These are phyloP conservation scores for Dasypolia templi DNA, from an alignment of 2,888 invertebrate genomes.

Conservation along the genomic window DNA sequence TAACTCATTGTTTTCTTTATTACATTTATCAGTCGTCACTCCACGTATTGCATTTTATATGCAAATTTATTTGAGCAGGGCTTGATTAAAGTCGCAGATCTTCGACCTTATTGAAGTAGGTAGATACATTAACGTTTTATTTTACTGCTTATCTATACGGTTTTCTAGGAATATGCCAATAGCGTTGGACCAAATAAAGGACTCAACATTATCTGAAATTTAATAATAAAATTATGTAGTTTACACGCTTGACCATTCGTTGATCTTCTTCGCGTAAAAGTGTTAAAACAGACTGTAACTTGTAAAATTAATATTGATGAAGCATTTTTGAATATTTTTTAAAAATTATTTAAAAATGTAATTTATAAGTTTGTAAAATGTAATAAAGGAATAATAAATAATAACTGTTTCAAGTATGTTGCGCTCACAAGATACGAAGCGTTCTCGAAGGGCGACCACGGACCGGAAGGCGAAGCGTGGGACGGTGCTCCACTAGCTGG, in stretches of 20 bases:
- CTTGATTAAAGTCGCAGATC: conserved; percentile 28
- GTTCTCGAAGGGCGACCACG: conserved; percentile 54
- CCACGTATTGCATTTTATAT: conserved; percentile 82
- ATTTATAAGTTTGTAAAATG: too few species aligned
- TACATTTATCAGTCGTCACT: conserved; percentile 86
- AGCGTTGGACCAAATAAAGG: background rate
- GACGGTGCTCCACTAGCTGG: conserved; percentile 42
- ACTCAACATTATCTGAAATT: background rate
- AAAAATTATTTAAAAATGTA: too few species aligned
- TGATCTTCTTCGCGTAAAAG: background rate
- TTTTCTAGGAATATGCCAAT: background rate
- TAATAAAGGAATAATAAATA: background rate
- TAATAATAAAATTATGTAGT: background rate
- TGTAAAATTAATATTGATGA: background rate
- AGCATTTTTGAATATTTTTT: too few species aligned
- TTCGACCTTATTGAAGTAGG: conserved; percentile 24
- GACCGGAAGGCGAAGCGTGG: conserved; percentile 60
- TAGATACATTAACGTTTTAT: conserved; percentile 6
- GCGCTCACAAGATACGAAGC: conserved; percentile 28
- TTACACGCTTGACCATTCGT: background rate
- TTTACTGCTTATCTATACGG: background rate
- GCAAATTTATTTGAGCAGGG: conserved; percentile 73
- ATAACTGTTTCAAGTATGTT: conserved; percentile 21
- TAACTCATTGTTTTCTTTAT: conserved; percentile 87
- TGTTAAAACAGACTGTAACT: background rate